Percentiles rank a stretch among this genome's conserved stretches.
phyloP scores from a whole-genome alignment of 2,113 vertebrate genomes.

The Calyptomena viridis region DNA sequence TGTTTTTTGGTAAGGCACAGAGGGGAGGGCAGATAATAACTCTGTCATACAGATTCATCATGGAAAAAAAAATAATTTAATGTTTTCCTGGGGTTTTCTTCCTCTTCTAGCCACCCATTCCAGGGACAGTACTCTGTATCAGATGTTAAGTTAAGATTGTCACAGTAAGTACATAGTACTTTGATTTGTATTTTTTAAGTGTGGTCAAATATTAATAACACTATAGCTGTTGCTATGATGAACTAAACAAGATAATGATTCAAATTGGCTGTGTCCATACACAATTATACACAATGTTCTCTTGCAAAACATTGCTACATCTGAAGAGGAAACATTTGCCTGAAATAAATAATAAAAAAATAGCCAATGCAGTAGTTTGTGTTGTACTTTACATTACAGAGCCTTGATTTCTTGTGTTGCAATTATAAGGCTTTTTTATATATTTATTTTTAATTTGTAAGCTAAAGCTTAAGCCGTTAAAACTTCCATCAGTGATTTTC shows the following conservation, averaged over 20 bases:
- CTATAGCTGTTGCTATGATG: background rate
- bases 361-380: background rate
- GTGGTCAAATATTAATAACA: background rate
- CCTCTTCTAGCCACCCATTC: constrained; percentile 87
- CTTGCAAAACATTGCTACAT: background rate
- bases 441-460: background rate
- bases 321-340: background rate
- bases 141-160: constrained; percentile 92
- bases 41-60: background rate
- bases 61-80: background rate
- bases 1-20: background rate
- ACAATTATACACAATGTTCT: background rate
- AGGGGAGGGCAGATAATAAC: background rate
- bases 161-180: constrained; percentile 86
- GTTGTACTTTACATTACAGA: background rate
- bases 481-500: background rate
- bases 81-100: background rate
- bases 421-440: background rate
- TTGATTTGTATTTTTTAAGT: background rate
- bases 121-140: constrained; percentile 95
- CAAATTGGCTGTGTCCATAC: background rate
- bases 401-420: background rate
- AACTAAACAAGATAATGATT: background rate
- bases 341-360: background rate
- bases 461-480: background rate